Conservation (phyloP, 2,797 vertebrate genomes). For the Orestias chungarensis region DNA sequence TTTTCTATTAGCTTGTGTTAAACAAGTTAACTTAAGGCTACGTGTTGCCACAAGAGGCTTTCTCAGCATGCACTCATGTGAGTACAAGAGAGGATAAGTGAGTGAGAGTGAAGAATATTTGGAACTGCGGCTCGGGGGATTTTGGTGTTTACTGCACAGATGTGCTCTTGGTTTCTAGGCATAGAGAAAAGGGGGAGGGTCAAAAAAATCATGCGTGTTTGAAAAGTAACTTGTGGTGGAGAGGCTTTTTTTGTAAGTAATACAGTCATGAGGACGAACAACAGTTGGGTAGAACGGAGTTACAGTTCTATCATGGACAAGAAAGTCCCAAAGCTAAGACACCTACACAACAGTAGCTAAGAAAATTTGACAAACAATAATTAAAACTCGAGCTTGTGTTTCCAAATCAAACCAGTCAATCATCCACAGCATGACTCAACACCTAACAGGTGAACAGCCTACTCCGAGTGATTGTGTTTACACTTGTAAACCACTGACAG, state of each 20-base stretch:
- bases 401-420: constrained; percentile 7
- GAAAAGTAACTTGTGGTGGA: constrained; percentile 12
- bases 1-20: constrained; percentile 25
- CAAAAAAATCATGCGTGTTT: constrained; percentile 11
- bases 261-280: constrained; percentile 52
- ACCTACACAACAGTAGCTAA: constrained; percentile 4
- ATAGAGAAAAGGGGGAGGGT: constrained; percentile 46
- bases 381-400: neutral
- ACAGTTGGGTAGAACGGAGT: constrained; percentile 36
- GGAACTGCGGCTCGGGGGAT: constrained; percentile 45
- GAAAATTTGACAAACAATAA: neutral
- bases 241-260: constrained; percentile 31
- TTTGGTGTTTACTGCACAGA: constrained; percentile 68
- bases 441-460: constrained; percentile 29
- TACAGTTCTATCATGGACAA: constrained; percentile 48
- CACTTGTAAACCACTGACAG: constrained; percentile 29
- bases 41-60: constrained; percentile 46
- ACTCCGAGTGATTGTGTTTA: constrained; percentile 4
- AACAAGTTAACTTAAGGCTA: constrained; percentile 41
- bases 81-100: constrained; percentile 22
- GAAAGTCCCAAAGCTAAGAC: constrained; percentile 25
- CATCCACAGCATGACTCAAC: constrained; percentile 18
- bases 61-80: constrained; percentile 15
- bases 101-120: constrained; percentile 62
- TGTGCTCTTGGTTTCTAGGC: constrained; percentile 62